Base-by-base conservation (phyloP, 2,113 vertebrate species). In the Apodemus sylvaticus region DNA sequence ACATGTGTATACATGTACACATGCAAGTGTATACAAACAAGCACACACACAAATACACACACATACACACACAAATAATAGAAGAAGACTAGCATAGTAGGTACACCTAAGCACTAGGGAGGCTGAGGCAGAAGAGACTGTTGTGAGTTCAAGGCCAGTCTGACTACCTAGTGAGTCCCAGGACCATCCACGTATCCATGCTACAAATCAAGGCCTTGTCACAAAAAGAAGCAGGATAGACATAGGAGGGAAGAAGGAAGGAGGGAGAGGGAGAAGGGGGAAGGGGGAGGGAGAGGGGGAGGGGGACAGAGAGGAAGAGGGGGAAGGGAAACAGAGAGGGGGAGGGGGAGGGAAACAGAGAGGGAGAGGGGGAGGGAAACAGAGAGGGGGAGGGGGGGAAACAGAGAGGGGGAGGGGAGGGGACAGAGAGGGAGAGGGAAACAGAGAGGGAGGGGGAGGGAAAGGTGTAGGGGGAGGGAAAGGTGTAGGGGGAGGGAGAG, bases 201-300 rank as follows among this genome's bases (percentile, higher is more conserved):
- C 60, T 85, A 64, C 58, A 85, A 64, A 45, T 60, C 81, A 62
- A 86, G 60, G 7, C 26, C 42, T 4, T 22, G 17, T 66, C 62
- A 66, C 42, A 66, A 66, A 86, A 66, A 66, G 60, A 86, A 83
- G 81, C 36, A 20, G 34, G 2, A 19, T 0, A 20, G 36, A 7
- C 7, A 7, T 5, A 22, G 19, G 3, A 24, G 20, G 53, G 22
- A 11, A 10, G 36, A 19, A 10, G 5, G 4, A 4, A 10, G 36
- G 20, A 11, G 8, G 19, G 34, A 13, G 7, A 9, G 7, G 16
- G 34, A 7, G 14, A 16, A 5, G 6, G 6, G 17, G 70, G n/a
- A 22, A 11, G 8, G 19, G 34, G 5, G 7, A 9, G 7, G 16
- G 34, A 7, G 14, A 16, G 14, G 6, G 6, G 17, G 70, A 17